Percentiles rank a stretch among this genome's conserved stretches.
Evolutionary conservation across 1,140 invertebrate species (phyloP).

Genomic region (Drosophila burlai): DNA sequence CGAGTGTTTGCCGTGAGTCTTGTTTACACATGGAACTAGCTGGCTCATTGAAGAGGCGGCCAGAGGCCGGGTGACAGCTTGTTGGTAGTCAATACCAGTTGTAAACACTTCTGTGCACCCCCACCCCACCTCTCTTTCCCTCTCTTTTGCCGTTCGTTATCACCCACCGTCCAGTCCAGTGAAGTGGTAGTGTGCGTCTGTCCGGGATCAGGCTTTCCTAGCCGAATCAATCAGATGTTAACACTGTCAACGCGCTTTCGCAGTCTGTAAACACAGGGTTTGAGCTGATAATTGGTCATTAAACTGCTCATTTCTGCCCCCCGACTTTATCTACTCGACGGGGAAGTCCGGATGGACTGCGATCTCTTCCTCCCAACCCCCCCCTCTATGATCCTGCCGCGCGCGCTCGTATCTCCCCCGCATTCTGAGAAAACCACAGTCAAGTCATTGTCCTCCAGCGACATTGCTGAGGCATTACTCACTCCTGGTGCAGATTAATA

Average conservation of each 20-base stretch:
- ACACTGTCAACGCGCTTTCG: constrained; percentile 7
- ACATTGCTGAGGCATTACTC: constrained; percentile 86
- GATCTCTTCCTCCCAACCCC: not conserved
- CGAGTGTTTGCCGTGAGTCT: constrained; percentile 68
- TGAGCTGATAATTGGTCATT: constrained; percentile 46
- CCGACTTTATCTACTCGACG: constrained; percentile 23
- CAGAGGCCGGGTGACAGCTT: constrained; percentile 58
- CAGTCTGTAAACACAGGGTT: constrained; percentile 32
- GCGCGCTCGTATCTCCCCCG: not conserved
- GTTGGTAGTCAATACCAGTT: constrained; percentile 71
- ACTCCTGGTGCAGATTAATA: constrained; percentile 91
- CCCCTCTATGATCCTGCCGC: not conserved
- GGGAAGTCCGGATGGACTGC: constrained; percentile 7
- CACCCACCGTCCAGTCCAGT: constrained; percentile 1
- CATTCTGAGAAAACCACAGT: constrained; percentile 26
- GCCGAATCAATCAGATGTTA: constrained; percentile 48
- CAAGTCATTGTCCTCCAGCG: constrained; percentile 55
- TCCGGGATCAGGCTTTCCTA: constrained; percentile 34
- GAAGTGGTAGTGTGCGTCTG: constrained; percentile 19
- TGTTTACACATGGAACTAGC: constrained; percentile 61
- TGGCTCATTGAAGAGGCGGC: constrained; percentile 61
- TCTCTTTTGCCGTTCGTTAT: constrained; percentile 22
- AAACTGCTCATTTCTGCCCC: constrained; percentile 34
- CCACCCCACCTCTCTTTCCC: not conserved
- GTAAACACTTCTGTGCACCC: constrained; percentile 66